A percentile compares a stretch with the other conserved stretches of the same genome.
Conservation (phyloP, 2,797 vertebrate genomes). For the Sphenodon punctatus region DNA sequence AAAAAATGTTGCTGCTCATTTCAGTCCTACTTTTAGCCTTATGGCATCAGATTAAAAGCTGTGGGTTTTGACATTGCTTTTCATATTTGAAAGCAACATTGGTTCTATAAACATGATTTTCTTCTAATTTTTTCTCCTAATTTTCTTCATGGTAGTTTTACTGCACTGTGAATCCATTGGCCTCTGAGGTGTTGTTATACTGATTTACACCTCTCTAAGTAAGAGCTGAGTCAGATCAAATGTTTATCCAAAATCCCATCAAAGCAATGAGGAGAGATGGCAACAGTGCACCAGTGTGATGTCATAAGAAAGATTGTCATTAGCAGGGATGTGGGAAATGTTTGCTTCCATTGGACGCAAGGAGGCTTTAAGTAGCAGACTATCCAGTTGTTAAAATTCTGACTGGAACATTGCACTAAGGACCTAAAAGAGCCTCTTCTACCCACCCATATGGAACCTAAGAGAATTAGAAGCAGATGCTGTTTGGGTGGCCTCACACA, state of each 20-base stretch:
- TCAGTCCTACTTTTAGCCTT: too few relatives aligned
- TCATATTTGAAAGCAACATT: too few relatives aligned
- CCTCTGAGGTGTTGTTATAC: not conserved
- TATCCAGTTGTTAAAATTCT: too few relatives aligned
- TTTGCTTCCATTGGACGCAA: not conserved
- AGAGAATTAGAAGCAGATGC: not conserved
- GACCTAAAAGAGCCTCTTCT: not conserved
- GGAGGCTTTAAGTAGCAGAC: not conserved
- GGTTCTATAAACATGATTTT: too few relatives aligned
- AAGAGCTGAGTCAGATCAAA: not conserved
- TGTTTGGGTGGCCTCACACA: not conserved
- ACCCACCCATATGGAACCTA: not conserved
- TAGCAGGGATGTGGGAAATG: not conserved
- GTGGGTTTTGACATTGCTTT: too few relatives aligned
- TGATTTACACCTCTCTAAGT: not conserved
- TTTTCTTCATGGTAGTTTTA: too few relatives aligned
- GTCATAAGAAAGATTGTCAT: not conserved
- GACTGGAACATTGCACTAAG: not conserved
- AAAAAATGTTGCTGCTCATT: too few relatives aligned
- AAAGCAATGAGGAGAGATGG: not conserved
- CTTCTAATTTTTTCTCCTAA: too few relatives aligned
- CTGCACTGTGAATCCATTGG: too few relatives aligned
- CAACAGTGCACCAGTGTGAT: rapidly evolving
- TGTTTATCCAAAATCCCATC: not conserved
- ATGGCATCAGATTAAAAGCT: too few relatives aligned